A percentile compares a stretch with the other conserved stretches of the same genome.
Evolutionary conservation across 1,140 invertebrate species (phyloP).

Genomic region (Drosophila repleta): DNA sequence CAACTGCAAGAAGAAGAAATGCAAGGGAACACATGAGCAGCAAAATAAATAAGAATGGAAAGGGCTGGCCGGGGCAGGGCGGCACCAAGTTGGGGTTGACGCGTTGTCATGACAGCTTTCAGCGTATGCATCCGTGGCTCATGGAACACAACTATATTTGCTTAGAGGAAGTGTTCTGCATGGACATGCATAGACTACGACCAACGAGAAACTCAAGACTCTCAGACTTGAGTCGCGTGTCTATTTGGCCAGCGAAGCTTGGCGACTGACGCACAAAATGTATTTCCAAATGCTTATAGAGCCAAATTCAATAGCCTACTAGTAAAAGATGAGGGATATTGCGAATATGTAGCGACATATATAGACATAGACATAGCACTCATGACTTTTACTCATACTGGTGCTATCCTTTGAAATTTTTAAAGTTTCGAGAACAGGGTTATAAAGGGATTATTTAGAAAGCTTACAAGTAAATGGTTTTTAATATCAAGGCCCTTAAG

Average conservation of each 20-base stretch:
- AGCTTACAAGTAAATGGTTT: too few species aligned
- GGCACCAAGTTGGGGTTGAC: slow-evolving; percentile 3
- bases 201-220: not conserved
- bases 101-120: slow-evolving; percentile 41
- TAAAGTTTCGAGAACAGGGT: too few species aligned
- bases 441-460: too few species aligned
- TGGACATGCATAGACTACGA: slow-evolving; percentile 19
- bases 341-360: too few species aligned
- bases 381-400: too few species aligned
- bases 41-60: not conserved
- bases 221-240: not conserved
- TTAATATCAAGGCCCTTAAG: too few species aligned
- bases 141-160: slow-evolving; percentile 39
- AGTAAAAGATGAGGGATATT: not conserved
- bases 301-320: not conserved
- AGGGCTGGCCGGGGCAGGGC: too few species aligned
- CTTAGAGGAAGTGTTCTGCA: slow-evolving; percentile 21
- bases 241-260: slow-evolving; percentile 20
- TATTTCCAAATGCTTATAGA: not conserved
- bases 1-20: slow-evolving; percentile 28
- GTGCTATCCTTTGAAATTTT: too few species aligned
- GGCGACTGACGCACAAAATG: too few species aligned
- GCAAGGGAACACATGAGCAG: slow-evolving; percentile 9
- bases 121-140: slow-evolving; percentile 26
- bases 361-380: too few species aligned